phyloP scores from a whole-genome alignment of 2,797 vertebrate species.

The Staurois parvus region DNA sequence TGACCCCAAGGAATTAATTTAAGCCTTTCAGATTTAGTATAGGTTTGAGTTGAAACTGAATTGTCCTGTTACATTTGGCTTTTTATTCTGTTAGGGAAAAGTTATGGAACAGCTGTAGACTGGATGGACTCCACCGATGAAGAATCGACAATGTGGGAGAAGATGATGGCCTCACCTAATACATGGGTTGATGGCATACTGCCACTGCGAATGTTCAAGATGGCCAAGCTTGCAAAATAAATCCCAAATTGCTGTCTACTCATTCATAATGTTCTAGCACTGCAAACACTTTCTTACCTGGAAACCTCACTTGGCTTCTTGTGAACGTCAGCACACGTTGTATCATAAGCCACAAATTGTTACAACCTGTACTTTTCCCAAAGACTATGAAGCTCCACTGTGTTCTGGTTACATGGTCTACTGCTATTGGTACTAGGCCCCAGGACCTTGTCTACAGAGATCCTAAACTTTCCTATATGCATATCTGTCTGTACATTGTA shows the following conservation, averaged over 20 bases:
- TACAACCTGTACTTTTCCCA: not conserved
- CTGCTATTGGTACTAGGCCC: not conserved
- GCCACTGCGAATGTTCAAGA: conserved; percentile 87
- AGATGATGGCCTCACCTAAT: conserved; percentile 83
- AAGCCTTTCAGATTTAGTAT: too few species aligned
- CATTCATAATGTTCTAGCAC: not conserved
- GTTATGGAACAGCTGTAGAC: conserved; percentile 84
- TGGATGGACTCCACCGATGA: conserved; percentile 94
- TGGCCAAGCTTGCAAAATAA: conserved; percentile 83
- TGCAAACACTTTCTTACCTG: not conserved
- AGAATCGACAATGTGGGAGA: conserved; percentile 88
- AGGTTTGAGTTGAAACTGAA: too few species aligned
- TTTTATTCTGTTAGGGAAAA: conserved; percentile 80
- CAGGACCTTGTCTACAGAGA: not conserved
- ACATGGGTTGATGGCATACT: conserved; percentile 89
- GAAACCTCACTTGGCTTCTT: not conserved
- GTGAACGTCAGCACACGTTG: not conserved
- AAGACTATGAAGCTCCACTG: not conserved
- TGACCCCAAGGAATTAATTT: too few species aligned
- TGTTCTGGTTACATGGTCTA: not conserved
- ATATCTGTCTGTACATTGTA: not conserved
- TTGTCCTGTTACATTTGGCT: too few species aligned
- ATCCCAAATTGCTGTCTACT: not conserved
- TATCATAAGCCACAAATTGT: not conserved
- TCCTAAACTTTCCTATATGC: not conserved